Conservation (phyloP, 2,797 vertebrate genomes). For the Myotis vivesi region DNA sequence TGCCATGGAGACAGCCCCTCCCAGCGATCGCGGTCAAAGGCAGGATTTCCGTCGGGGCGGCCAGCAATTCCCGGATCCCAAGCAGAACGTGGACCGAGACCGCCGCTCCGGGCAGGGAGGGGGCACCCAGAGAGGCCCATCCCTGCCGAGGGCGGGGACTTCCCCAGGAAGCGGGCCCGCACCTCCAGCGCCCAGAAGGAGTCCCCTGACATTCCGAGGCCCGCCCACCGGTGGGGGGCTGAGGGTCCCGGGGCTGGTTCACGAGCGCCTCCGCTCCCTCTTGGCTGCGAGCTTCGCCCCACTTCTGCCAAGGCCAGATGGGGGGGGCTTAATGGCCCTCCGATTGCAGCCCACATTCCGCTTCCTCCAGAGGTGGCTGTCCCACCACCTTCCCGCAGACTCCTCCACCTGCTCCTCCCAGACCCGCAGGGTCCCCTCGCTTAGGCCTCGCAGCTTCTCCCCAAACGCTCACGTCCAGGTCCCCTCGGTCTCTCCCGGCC, state of each 20-base stretch:
- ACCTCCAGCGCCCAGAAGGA: neutral
- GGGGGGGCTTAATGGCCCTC: neutral
- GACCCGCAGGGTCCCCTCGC: neutral
- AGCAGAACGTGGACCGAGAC: neutral
- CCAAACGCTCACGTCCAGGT: neutral
- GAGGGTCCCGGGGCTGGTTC: neutral
- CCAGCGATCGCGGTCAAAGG: constrained; percentile 60
- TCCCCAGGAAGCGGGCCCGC: constrained; percentile 62
- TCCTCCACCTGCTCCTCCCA: neutral
- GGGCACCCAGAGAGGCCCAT: constrained; percentile 21
- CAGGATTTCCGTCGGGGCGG: constrained; percentile 75
- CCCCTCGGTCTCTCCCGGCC: neutral
- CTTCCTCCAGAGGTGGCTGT: neutral
- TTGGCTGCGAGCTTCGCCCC: neutral
- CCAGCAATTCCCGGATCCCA: constrained; percentile 73
- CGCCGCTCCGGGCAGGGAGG: neutral
- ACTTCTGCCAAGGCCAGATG: neutral
- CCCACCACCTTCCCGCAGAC: neutral
- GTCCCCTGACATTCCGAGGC: neutral
- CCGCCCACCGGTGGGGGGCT: neutral
- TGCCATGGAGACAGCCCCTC: constrained; percentile 59
- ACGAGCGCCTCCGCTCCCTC: neutral
- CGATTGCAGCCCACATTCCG: neutral
- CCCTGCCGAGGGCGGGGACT: constrained; percentile 54
- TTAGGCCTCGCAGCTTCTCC: neutral